Evolutionary conservation across 2,113 vertebrate species (phyloP).

Genomic region (Stercorarius parasiticus): DNA sequence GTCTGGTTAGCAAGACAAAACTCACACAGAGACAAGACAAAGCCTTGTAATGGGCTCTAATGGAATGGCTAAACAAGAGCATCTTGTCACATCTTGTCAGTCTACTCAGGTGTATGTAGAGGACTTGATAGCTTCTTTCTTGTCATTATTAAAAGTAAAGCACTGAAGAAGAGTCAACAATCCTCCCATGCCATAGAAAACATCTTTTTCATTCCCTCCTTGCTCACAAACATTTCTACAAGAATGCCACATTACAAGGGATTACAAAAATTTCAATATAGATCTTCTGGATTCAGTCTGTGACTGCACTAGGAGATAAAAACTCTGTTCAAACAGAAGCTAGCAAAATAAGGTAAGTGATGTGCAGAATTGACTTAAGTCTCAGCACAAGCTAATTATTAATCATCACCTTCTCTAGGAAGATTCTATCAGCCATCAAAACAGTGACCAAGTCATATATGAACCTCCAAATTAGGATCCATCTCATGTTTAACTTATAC

Average conservation of each 20-base stretch:
- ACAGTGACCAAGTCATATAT: neutral
- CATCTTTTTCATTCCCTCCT: neutral
- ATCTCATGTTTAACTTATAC: neutral
- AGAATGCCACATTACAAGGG: neutral
- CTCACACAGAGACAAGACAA: neutral
- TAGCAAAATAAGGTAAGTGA: neutral
- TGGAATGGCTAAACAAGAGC: neutral
- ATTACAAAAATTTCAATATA: neutral
- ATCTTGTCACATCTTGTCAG: neutral
- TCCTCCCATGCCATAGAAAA: neutral
- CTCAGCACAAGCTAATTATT: neutral
- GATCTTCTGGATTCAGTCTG: neutral
- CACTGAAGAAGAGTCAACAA: neutral
- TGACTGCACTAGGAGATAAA: neutral
- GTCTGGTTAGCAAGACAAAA: neutral
- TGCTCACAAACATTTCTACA: neutral
- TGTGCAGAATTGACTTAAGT: neutral
- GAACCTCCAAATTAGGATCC: neutral
- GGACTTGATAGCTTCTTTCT: neutral
- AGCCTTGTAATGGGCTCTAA: neutral
- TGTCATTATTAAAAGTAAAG: neutral
- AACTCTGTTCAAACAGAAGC: neutral
- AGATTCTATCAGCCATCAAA: neutral
- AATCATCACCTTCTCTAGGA: neutral
- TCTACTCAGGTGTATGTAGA: neutral